Base-by-base conservation (phyloP, 2,888 invertebrate genomes). In the Venustoraphidia nigricollis region DNA sequence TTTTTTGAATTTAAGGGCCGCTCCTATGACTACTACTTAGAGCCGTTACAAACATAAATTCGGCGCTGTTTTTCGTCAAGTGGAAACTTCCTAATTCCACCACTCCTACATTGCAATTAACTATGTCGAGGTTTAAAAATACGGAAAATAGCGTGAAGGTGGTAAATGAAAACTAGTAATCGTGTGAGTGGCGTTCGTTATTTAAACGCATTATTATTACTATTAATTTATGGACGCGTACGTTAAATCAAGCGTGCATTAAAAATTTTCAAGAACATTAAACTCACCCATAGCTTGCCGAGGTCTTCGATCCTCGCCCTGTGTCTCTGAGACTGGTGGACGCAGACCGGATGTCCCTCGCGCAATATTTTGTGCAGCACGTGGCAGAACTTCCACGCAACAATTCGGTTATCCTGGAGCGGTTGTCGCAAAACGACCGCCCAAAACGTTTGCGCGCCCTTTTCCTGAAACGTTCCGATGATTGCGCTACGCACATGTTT, bases 301-400 rank as follows among this genome's bases (percentile, higher is more conserved):
- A 94, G 74, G 65, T 94, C 90, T 55, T 81, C 79, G 43, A 96
- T 75, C 71, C 84, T 83, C 54, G 74, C 75, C 52, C 79, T 77
- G 62, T 91, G 88, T 37, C 83, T 76, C 63, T 84, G 83, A 34
- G 93, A 92, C 64, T 94, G 89, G 44, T 81, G 77, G 41, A 94
- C 76, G 52, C 89, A 87, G 59, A 87, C 78, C 11, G 82, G 81
- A 67, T 97, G 95, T 0, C 96, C 97, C 70, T 98, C 97, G 11
- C 96, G 76, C 52, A 97, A 71, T 47, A 98, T 73, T 64, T 97
- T 97, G 69, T 98, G 98, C 17, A 97, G 75, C 54, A 97, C 88
- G 71, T 98, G 93, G 62, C 95, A 96, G 69, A 97, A 94, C 71
- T 98, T 99, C 98, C 98, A 98, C 34, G 95, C 92, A 44, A 94